Base-by-base conservation (phyloP, 2,888 invertebrate genomes). In the Anoplius nigerrimus region DNA sequence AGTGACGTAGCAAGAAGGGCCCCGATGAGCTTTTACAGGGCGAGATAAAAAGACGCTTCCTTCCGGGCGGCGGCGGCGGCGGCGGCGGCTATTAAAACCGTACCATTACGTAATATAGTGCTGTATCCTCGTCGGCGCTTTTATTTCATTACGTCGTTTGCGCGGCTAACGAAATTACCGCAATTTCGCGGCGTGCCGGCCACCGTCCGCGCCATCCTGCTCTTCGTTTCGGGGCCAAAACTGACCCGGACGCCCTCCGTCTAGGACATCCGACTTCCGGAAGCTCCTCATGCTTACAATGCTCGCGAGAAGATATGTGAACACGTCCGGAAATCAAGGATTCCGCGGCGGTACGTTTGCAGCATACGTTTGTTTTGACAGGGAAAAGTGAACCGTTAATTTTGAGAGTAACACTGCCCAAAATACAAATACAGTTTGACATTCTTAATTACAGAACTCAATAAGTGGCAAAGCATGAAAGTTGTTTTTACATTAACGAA, bases 101-200 rank as follows among this genome's bases (percentile, higher is more conserved):
- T 66, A 65, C 76, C 63, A 69, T 79, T 76, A 78, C 61, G 65
- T 67, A 63, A 74, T 75, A 58, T 62, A 58, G 66, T 21, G 66
- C 63, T 71, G 71, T 66, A 74, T 80, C 67, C 68, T 57, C 70
- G 69, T 56, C 60, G 70, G 42, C 62, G 73, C 76, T 79, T 82
- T 82, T 80, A 82, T 81, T 82, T 80, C 75, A 80, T 82, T 83
- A 83, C 78, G 71, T 78, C 77, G 82, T 79, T 82, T 79, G 71
- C 72, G 67, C 72, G 64, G 73, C 76, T 77, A 80, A 81, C 81
- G 74, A 75, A 82, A 83, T 82, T 83, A 83, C 80, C 70, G 72
- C 80, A 78, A 82, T 83, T 81, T 76, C 68, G 72, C 62, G 69
- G 71, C 75, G 60, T 52, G 66, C 65, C 57, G 53, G 52, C 53